Base-by-base conservation (phyloP, 2,888 invertebrate genomes). In the Ernsta delagoae region DNA sequence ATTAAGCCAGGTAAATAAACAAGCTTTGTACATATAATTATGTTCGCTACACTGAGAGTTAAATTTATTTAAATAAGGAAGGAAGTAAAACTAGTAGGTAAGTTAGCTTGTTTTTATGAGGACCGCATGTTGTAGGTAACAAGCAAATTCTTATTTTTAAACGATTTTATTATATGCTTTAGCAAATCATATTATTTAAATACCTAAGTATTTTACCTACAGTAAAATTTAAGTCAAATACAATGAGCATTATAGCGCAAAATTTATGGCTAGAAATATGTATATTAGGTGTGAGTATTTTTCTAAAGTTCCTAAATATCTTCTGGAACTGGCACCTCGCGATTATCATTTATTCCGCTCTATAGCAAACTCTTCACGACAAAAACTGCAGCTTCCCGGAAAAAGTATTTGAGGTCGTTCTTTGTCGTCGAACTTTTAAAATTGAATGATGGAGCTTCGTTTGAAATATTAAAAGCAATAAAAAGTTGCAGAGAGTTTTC, bases 261-360 rank as follows among this genome's bases (percentile, higher is more conserved):
- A 45, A 54, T 31, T 54, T 31, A 34, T n/a, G 12, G 12, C 31
- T 41, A 39, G 59, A 31, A 31, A 31, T 31, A 31, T 31, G 31
- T 31, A 31, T 31, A 31, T 31, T 31, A 31, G 31, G 31, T 31
- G 31, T 31, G 31, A 34, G 62, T 62, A 68, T 68, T 62, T 62
- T 62, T 68, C 48, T 36, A 62, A 48, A 62, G 43, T 50, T 39
- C 56, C 62, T 60, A 36, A 57, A 62, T 68, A 61, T 67, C 61
- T 48, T 61, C 67, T 67, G 67, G 61, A 36, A 56, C 56, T 48
- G 67, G 56, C 67, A 67, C 61, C 65, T 57, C 6, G 34, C 56
- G 61, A 67, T 67, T 67, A 56, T 67, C 67, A 67, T 67, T 67
- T 67, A 67, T 67, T 62, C 56, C 67, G 61, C 48, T 67, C 61